Evolutionary conservation across 2,113 vertebrate genomes (phyloP).

Genomic region (Tor tambroides): DNA sequence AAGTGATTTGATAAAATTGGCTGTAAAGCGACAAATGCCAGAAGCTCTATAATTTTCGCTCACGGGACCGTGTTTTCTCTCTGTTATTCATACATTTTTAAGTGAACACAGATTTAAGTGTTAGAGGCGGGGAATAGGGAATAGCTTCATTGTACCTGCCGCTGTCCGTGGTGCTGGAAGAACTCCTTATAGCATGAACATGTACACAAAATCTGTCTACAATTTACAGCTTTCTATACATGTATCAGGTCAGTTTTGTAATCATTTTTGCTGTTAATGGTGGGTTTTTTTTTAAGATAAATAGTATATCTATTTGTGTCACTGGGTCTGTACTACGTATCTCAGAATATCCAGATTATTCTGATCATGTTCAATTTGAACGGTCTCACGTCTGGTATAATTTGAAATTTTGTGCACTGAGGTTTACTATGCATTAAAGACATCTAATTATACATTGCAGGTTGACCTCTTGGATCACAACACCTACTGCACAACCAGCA

Average conservation of each 20-base stretch:
- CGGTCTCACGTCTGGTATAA: neutral
- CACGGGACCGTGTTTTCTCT: slow-evolving; percentile 26
- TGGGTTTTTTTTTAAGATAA: neutral
- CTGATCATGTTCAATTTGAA: neutral
- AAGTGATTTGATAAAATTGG: neutral
- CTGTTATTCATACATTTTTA: slow-evolving; percentile 28
- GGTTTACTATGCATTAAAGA: slow-evolving; percentile 11
- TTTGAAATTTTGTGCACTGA: slow-evolving; percentile 11
- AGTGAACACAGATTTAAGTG: slow-evolving; percentile 18
- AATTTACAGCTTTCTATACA: neutral
- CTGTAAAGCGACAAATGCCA: neutral
- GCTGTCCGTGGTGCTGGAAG: slow-evolving; percentile 65
- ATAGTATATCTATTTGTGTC: neutral
- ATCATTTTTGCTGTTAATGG: neutral
- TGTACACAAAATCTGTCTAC: neutral
- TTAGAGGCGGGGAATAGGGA: neutral
- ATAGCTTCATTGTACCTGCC: neutral
- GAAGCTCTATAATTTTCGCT: slow-evolving; percentile 24
- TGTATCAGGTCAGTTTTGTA: neutral
- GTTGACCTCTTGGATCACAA: slow-evolving; percentile 6
- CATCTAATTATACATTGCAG: slow-evolving; percentile 21
- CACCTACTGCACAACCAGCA: slow-evolving; percentile 9
- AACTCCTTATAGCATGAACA: neutral
- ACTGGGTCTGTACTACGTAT: neutral
- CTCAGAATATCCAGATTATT: neutral